Percentiles rank a stretch among this genome's conserved stretches.
Evolutionary conservation across 2,888 invertebrate genomes (phyloP).

Genomic region (Papilio protenor): DNA sequence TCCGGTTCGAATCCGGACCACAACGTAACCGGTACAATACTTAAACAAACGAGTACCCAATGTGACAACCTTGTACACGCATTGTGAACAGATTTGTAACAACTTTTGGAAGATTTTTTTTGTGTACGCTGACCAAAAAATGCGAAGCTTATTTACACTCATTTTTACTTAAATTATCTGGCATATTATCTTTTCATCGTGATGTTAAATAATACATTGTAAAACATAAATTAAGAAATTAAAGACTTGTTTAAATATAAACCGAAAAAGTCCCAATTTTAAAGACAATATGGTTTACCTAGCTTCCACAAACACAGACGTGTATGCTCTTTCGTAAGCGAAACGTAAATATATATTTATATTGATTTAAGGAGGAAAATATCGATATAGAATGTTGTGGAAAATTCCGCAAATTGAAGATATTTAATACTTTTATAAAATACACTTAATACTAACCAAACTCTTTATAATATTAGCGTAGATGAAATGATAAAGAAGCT

Average conservation of each 20-base stretch:
- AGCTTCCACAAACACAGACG: slow-evolving; percentile 7
- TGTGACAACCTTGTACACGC: slow-evolving; percentile 47
- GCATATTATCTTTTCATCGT: too few relatives aligned
- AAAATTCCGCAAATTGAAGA: slow-evolving; percentile 8
- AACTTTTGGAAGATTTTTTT: background rate
- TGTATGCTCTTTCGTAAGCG: slow-evolving; percentile 14
- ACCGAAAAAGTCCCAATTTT: background rate
- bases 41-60: slow-evolving; percentile 57
- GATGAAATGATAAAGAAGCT: background rate
- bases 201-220: background rate
- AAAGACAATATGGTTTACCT: background rate
- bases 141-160: background rate
- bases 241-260: background rate
- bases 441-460: background rate
- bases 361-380: slow-evolving; percentile 26
- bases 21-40: slow-evolving; percentile 65
- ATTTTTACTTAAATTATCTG: too few relatives aligned
- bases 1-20: slow-evolving; percentile 66
- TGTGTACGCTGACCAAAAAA: background rate
- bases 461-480: too few relatives aligned
- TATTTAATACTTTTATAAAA: background rate
- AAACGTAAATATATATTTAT: slow-evolving; percentile 8
- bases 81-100: slow-evolving; percentile 1
- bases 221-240: background rate
- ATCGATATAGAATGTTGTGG: background rate